Base-by-base conservation (phyloP, 2,888 invertebrate species). In the Sinhomidia bicolor region DNA sequence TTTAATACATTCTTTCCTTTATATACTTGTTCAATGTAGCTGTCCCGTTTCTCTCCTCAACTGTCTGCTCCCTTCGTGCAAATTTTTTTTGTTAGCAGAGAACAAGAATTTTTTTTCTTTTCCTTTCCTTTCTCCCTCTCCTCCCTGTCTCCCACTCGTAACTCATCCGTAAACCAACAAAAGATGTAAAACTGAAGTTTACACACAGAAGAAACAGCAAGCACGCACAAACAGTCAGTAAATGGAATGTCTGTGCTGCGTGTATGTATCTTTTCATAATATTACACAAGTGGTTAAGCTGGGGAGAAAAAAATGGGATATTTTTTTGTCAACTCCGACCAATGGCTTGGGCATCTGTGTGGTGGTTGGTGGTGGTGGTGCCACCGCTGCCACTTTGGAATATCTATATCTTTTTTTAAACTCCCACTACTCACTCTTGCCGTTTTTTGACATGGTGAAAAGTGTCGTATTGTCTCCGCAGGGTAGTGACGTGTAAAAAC, bases 401-500 rank as follows among this genome's bases (percentile, higher is more conserved):
- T 54, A 32, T 57, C 20, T 54, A 32, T 51, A n/a, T 51, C 4
- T 60, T 20, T 57, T 74, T 36, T 12, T 36, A n/a, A n/a, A 23
- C 36, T 41, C 41, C 41, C 32, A 23, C 57, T 36, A 57, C 60
- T 41, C 36, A 79, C 20, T 17, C 78, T 51, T 60, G 60, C 62
- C 65, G 17, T 47, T 57, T 85, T 54, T 60, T 85, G 85, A 60
- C 85, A 85, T 78, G 36, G 74, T 71, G 68, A 79, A 68, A 80
- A 68, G 79, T 85, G 79, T 85, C 57, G 68, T 85, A 79, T 85
- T 80, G 85, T 85, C 44, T 85, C 85, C 54, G 29, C 85, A 47
- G 80, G 79, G 85, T 44, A 85, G 60, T 85, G 85, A 85, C 78
- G 78, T 84, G 84, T 76, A 84, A 84, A 84, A 84, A 84, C 84